Conservation (phyloP, 1,140 invertebrate species). For the Bombus consobrinus region DNA sequence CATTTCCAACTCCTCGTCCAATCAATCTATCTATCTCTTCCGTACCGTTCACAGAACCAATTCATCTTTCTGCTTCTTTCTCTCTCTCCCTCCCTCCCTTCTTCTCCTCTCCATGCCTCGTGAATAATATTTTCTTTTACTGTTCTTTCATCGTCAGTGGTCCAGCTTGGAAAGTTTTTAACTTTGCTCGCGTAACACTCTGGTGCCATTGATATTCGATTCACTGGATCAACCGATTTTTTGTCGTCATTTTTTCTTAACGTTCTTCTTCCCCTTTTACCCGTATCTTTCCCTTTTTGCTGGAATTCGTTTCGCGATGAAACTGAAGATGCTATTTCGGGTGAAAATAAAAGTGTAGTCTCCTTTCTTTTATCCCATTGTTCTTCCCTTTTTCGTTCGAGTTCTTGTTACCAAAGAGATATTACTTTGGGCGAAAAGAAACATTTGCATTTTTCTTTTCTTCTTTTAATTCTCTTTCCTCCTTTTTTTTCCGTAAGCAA, state of each 20-base stretch:
- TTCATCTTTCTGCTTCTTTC: neutral
- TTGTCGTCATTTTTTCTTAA: neutral
- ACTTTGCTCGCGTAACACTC: neutral
- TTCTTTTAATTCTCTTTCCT: neutral
- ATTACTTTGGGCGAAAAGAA: neutral
- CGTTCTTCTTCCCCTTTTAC: accelerated
- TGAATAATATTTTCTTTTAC: neutral
- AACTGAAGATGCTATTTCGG: too few relatives aligned
- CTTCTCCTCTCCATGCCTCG: neutral
- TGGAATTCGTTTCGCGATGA: too few relatives aligned
- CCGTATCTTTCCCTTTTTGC: neutral
- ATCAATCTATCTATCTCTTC: neutral
- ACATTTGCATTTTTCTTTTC: neutral
- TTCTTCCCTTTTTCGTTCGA: neutral
- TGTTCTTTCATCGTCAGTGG: neutral
- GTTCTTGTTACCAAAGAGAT: neutral
- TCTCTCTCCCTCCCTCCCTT: neutral
- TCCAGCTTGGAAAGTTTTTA: neutral
- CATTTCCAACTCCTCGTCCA: neutral
- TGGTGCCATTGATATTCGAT: neutral
- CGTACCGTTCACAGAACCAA: too few relatives aligned
- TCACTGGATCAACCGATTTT: neutral
- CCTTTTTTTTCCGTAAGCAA: neutral
- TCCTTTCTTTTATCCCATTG: neutral
- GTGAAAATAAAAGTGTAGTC: neutral